A percentile compares a stretch with the other conserved stretches of the same genome.
Evolutionary conservation across 2,113 vertebrate genomes (phyloP).

Genomic region (Bubo bubo): DNA sequence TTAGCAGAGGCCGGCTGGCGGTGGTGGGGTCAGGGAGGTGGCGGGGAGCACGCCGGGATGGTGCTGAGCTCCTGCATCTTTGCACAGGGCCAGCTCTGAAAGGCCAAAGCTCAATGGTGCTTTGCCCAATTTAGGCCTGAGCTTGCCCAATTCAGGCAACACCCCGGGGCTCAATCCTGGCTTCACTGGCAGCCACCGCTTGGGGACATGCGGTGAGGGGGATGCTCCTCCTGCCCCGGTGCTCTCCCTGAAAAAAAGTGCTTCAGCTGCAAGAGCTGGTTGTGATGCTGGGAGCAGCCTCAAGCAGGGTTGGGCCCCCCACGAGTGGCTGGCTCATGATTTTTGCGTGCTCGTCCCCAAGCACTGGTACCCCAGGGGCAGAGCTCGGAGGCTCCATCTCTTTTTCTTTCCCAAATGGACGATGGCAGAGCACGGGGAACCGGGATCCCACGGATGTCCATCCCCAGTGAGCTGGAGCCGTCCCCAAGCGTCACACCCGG

Average conservation of each 20-base stretch:
- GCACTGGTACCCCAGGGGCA: background rate
- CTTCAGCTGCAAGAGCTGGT: background rate
- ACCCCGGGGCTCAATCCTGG: background rate
- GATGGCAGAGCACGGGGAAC: rapidly evolving
- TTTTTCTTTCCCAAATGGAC: background rate
- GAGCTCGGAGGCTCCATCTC: background rate
- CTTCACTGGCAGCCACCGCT: background rate
- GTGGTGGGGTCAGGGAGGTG: background rate
- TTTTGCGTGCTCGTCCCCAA: background rate
- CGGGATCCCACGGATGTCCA: rapidly evolving
- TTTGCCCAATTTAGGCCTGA: background rate
- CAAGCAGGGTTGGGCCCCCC: rapidly evolving
- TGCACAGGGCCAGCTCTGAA: background rate
- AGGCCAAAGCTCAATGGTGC: background rate
- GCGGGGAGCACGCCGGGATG: rapidly evolving
- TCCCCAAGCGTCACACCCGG: background rate
- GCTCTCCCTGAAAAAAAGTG: background rate
- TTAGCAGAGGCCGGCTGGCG: background rate
- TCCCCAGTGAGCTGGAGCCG: background rate
- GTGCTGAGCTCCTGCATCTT: background rate
- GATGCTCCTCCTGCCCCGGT: rapidly evolving
- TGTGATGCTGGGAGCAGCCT: background rate
- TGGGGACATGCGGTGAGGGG: rapidly evolving
- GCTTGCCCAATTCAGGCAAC: background rate
- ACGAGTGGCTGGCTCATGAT: rapidly evolving